These are phyloP conservation scores for Lysandra coridon DNA, from an alignment of 2,888 invertebrate species.

Conservation along the genomic window DNA sequence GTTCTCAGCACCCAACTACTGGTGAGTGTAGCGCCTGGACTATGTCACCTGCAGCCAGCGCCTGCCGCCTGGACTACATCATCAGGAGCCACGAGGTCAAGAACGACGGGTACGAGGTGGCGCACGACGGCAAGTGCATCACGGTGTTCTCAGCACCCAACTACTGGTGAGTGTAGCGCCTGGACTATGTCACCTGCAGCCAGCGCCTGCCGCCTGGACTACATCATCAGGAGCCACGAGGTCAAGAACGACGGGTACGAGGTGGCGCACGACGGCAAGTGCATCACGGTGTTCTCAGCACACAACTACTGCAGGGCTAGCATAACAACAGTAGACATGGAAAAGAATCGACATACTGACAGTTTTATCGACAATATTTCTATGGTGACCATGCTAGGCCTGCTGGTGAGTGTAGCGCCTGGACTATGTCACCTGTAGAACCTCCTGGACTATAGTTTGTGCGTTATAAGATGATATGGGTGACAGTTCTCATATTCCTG, in stretches of 20 bases:
- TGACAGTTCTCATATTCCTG: no score
- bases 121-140: slow-evolving; percentile 97
- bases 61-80: no score
- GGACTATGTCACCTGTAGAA: neutral
- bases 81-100: no score
- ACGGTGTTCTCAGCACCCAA: slow-evolving; percentile 99
- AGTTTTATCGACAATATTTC: no score
- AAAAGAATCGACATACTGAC: no score
- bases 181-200: neutral
- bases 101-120: slow-evolving; percentile 95
- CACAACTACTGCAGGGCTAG: slow-evolving; percentile 82
- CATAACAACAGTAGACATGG: no score
- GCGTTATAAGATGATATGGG: no score
- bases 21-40: slow-evolving; percentile 58
- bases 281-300: slow-evolving; percentile 99
- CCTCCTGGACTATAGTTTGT: no score
- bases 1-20: slow-evolving; percentile 97
- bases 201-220: no score
- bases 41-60: neutral
- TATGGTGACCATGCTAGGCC: no score
- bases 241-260: slow-evolving; percentile 91
- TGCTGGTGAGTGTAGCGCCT: slow-evolving; percentile 70
- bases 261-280: slow-evolving; percentile 95
- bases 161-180: slow-evolving; percentile 72
- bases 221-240: no score